These are phyloP conservation scores for Hecatera dysodea DNA, from an alignment of 2,888 invertebrate genomes.

Conservation along the genomic window DNA sequence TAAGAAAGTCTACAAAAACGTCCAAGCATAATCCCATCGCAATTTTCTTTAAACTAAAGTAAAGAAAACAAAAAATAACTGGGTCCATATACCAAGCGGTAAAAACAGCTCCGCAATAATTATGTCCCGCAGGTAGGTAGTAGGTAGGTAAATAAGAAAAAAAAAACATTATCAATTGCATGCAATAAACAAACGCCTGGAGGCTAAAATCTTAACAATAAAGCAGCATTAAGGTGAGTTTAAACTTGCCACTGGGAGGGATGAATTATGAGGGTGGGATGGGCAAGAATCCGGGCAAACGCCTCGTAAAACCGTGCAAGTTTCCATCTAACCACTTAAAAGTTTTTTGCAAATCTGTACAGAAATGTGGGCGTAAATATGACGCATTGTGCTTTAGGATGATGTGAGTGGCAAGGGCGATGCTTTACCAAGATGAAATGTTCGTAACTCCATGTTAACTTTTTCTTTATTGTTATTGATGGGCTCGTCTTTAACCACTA, in stretches of 20 bases:
- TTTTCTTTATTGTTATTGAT: too few relatives aligned
- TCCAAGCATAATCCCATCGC: background rate
- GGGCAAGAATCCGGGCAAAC: slow-evolving; percentile 57
- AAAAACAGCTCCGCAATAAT: background rate
- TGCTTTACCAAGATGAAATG: background rate
- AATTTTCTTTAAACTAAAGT: background rate
- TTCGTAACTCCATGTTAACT: background rate
- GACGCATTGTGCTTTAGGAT: background rate
- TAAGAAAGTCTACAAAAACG: background rate
- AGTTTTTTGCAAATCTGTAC: slow-evolving; percentile 68
- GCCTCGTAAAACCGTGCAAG: slow-evolving; percentile 39
- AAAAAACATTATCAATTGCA: slow-evolving; percentile 59
- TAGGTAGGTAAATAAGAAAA: slow-evolving; percentile 43
- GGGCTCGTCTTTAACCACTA: too few relatives aligned
- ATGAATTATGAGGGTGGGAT: slow-evolving; percentile 67
- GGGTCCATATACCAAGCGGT: too few relatives aligned
- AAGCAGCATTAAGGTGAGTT: slow-evolving; percentile 65
- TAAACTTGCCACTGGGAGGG: slow-evolving; percentile 55
- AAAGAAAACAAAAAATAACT: background rate
- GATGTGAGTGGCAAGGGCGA: background rate
- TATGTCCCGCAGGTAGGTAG: slow-evolving; percentile 2
- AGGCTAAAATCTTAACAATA: slow-evolving; percentile 58
- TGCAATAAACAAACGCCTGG: slow-evolving; percentile 52
- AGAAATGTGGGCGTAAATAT: slow-evolving; percentile 17
- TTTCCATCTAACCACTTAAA: slow-evolving; percentile 70